These are phyloP conservation scores for Tenodera sinensis DNA, from an alignment of 2,888 invertebrate species.

Conservation along the genomic window DNA sequence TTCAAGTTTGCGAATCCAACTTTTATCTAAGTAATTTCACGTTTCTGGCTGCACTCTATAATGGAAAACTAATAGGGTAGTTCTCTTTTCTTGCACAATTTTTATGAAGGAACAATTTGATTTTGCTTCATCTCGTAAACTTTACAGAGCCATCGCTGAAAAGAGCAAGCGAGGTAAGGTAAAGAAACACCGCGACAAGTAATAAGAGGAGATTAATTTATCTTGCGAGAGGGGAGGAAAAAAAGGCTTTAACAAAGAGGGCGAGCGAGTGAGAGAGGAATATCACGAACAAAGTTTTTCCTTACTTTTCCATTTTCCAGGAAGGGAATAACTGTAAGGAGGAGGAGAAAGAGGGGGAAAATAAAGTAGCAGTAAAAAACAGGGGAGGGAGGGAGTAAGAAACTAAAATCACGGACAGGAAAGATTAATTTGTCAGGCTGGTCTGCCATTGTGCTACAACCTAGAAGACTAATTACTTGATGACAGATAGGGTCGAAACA, in stretches of 20 bases:
- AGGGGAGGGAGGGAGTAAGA: no score
- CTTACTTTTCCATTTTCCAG: not conserved
- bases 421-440: not conserved
- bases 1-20: no score
- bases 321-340: not conserved
- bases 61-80: no score
- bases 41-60: no score
- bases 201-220: not conserved
- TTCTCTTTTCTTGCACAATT: not conserved
- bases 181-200: not conserved
- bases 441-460: not conserved
- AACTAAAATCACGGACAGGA: not conserved
- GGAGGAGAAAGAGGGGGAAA: not conserved
- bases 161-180: not conserved
- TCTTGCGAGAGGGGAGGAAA: not conserved
- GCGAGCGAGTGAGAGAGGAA: not conserved
- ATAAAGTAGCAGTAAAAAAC: not conserved
- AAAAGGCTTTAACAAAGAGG: not conserved
- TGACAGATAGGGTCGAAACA: not conserved
- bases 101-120: not conserved
- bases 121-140: not conserved
- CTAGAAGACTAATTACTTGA: not conserved
- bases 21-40: no score
- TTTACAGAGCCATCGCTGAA: not conserved
- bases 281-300: not conserved